Percentiles rank a stretch among this genome's conserved stretches.
Evolutionary conservation across 2,888 invertebrate genomes (phyloP).

Genomic region (Tetrapedia diversipes): DNA sequence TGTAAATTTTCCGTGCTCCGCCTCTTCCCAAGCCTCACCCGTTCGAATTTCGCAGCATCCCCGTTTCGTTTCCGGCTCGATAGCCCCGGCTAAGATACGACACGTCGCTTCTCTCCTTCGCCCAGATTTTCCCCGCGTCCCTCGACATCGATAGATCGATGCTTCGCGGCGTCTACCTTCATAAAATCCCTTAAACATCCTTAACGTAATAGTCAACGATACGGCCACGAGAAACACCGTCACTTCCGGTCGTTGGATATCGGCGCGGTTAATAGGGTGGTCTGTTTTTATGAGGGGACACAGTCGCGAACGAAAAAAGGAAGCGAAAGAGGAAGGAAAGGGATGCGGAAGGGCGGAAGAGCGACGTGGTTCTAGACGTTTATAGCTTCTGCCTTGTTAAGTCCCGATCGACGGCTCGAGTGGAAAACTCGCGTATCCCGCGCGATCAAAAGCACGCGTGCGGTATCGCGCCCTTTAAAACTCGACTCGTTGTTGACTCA

Average conservation of each 20-base stretch:
- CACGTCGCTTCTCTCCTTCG: conserved; percentile 12
- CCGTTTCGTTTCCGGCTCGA: neutral
- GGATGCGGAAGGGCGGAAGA: neutral
- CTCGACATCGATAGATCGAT: conserved; percentile 40
- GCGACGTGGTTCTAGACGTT: conserved; percentile 38
- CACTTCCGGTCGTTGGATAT: conserved; percentile 38
- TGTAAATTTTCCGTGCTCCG: conserved; percentile 14
- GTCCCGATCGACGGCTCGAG: conserved; percentile 40
- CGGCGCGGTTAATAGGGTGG: conserved; percentile 58
- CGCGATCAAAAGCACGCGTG: conserved; percentile 11
- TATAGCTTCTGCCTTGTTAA: conserved; percentile 56
- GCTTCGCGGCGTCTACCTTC: conserved; percentile 14
- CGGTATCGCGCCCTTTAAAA: conserved; percentile 19
- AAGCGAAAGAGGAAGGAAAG: neutral
- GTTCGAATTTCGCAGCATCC: neutral
- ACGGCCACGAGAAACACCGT: conserved; percentile 41
- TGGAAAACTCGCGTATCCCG: conserved; percentile 16
- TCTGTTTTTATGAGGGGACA: conserved; percentile 47
- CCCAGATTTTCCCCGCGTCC: neutral
- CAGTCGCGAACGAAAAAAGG: no score
- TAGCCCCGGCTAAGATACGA: conserved; percentile 23
- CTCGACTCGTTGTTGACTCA: conserved; percentile 4
- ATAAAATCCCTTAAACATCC: conserved; percentile 43
- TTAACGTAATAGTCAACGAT: conserved; percentile 42
- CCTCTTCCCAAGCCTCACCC: neutral